A percentile compares a stretch with the other conserved stretches of the same genome.
Evolutionary conservation across 1,140 invertebrate genomes (phyloP).

Genomic region (Eupristina koningsbergeri): DNA sequence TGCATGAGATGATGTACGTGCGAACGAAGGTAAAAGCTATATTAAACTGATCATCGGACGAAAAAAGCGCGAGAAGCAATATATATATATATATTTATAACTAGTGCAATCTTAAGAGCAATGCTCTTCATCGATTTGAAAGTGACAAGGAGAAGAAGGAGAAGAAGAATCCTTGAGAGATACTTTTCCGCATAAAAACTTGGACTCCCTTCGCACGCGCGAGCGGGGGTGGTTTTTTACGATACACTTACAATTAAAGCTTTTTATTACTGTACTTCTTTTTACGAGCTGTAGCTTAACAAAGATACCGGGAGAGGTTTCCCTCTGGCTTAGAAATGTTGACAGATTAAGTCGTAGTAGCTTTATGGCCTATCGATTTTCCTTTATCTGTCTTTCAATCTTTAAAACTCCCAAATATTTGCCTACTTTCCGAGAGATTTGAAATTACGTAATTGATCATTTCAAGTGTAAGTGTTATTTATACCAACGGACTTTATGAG

Average conservation of each 20-base stretch:
- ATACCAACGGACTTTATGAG: too few relatives aligned
- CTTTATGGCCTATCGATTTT: constrained; percentile 11
- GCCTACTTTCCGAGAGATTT: neutral
- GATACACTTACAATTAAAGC: constrained; percentile 38
- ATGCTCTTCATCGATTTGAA: constrained; percentile 40
- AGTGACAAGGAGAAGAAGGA: constrained; percentile 23
- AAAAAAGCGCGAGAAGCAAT: neutral
- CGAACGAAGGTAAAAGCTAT: neutral
- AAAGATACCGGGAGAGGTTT: constrained; percentile 19
- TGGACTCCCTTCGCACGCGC: constrained; percentile 4
- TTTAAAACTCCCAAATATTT: constrained; percentile 24
- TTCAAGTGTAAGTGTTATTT: neutral
- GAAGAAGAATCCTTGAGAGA: neutral
- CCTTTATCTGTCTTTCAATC: neutral
- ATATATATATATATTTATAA: too few relatives aligned
- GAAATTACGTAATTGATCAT: constrained; percentile 4
- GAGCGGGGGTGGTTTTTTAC: constrained; percentile 21
- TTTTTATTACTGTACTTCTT: constrained; percentile 46
- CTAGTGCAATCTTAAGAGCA: neutral
- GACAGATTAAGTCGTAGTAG: constrained; percentile 41
- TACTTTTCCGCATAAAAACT: constrained; percentile 27
- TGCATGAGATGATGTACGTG: too few relatives aligned
- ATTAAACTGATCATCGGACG: neutral
- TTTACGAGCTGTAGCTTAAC: constrained; percentile 48
- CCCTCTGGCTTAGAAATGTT: constrained; percentile 28